Evolutionary conservation across 2,888 invertebrate genomes (phyloP).

Genomic region (Phyllotreta cruciferae): DNA sequence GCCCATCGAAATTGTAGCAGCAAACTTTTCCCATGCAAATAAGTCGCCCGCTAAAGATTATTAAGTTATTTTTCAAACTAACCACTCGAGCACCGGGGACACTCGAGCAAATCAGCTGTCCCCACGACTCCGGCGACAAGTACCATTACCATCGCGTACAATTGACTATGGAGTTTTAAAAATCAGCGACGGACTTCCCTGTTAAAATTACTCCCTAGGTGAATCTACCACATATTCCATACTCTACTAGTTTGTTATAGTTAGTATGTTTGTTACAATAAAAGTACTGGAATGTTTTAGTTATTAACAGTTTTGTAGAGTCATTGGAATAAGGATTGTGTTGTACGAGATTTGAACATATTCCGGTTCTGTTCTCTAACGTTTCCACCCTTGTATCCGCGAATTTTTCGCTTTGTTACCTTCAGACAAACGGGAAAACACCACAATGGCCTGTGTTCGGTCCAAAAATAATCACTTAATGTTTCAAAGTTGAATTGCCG

Average conservation of each 20-base stretch:
- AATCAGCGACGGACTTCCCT: conserved; percentile 2
- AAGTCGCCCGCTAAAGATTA: conserved; percentile 33
- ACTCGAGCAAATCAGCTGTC: conserved; percentile 47
- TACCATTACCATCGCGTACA: conserved; percentile 47
- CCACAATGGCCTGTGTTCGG: conserved; percentile 44
- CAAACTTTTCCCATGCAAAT: conserved; percentile 28
- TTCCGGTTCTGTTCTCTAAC: not conserved
- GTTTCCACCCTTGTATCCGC: conserved; percentile 42
- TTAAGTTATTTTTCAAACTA: conserved; percentile 9
- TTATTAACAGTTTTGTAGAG: too few relatives aligned
- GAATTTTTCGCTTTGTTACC: conserved; percentile 58
- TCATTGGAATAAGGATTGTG: too few relatives aligned
- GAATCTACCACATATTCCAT: too few relatives aligned
- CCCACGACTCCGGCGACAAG: conserved; percentile 39
- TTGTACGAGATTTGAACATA: too few relatives aligned
- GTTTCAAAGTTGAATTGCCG: conserved; percentile 44
- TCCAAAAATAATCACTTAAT: conserved; percentile 39
- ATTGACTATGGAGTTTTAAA: conserved; percentile 55
- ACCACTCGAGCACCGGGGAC: conserved; percentile 16
- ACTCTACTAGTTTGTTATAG: too few relatives aligned
- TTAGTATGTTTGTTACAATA: too few relatives aligned
- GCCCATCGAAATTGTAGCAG: conserved; percentile 17
- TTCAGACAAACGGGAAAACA: conserved; percentile 52
- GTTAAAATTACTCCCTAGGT: too few relatives aligned
- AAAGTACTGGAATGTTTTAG: too few relatives aligned